Conservation (phyloP, 1,140 invertebrate species). For the Polypedilum pembai region DNA sequence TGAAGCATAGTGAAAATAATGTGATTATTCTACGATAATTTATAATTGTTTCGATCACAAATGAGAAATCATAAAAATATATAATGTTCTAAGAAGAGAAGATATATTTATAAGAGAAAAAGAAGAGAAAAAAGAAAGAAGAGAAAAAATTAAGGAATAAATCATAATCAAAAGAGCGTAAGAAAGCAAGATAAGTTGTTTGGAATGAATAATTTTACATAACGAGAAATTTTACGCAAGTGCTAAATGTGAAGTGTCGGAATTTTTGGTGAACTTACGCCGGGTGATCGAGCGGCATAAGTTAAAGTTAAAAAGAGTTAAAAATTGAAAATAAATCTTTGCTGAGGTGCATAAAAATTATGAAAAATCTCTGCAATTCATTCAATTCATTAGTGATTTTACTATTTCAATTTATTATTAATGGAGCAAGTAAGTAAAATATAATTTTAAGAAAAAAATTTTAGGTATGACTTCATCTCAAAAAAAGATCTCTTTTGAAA, state of each 20-base stretch:
- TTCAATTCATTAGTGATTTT: background rate
- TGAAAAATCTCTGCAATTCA: conserved; percentile 1
- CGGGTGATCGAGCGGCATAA: background rate
- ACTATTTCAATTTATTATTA: background rate
- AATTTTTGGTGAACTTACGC: conserved; percentile 8
- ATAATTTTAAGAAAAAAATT: background rate
- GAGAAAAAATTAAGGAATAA: too few species aligned
- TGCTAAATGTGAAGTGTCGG: background rate
- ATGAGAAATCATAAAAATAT: too few species aligned
- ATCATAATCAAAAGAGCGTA: too few species aligned
- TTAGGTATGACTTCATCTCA: background rate
- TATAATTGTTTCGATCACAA: too few species aligned
- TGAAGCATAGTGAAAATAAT: too few species aligned
- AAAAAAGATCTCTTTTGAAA: conserved; percentile 1
- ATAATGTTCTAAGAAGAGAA: too few species aligned
- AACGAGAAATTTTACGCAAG: background rate
- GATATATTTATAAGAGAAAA: too few species aligned
- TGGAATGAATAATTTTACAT: too few species aligned
- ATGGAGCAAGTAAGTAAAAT: conserved; percentile 18
- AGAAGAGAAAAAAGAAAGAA: too few species aligned
- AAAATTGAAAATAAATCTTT: background rate
- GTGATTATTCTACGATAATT: too few species aligned
- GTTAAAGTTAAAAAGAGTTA: background rate
- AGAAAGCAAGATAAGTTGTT: too few species aligned
- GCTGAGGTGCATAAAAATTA: background rate